Evolutionary conservation across 2,797 vertebrate species (phyloP).

Genomic region (Cossypha dichroa): DNA sequence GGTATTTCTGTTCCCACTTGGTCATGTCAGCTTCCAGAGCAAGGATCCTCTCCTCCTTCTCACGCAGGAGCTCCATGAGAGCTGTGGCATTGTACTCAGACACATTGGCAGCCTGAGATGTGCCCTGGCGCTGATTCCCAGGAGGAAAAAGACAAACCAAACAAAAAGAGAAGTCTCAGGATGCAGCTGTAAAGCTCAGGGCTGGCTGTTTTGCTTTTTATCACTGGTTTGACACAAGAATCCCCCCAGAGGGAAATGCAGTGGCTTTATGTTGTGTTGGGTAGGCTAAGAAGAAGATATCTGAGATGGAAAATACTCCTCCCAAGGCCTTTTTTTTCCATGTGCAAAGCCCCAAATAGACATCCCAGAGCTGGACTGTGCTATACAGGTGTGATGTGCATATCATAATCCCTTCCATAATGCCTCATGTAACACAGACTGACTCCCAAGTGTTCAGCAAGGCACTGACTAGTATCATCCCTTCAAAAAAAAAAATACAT

Average conservation of each 20-base stretch:
- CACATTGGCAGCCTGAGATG: slow-evolving; percentile 76
- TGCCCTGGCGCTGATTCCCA: slow-evolving; percentile 87
- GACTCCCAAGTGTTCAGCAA: not conserved
- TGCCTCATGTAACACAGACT: not conserved
- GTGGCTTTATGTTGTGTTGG: not conserved
- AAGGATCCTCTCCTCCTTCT: slow-evolving; percentile 95
- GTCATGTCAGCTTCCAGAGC: slow-evolving; percentile 99
- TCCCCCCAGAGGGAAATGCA: not conserved
- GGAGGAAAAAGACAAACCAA: not conserved
- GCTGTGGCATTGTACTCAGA: slow-evolving; percentile 88
- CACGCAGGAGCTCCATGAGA: slow-evolving; percentile 93
- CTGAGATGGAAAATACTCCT: not conserved
- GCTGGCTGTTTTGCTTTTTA: not conserved
- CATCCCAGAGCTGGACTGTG: not conserved
- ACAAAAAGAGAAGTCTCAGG: not conserved
- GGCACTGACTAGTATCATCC: not conserved
- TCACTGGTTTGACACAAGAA: not conserved
- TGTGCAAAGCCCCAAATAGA: not conserved
- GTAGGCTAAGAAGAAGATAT: not conserved
- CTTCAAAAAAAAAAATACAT: not conserved
- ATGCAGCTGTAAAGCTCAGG: not conserved
- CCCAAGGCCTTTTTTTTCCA: not conserved
- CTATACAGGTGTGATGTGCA: not conserved
- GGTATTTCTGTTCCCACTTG: slow-evolving; percentile 98
- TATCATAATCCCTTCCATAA: not conserved